phyloP scores from a whole-genome alignment of 2,888 invertebrate species.

The Diarsia rubi region DNA sequence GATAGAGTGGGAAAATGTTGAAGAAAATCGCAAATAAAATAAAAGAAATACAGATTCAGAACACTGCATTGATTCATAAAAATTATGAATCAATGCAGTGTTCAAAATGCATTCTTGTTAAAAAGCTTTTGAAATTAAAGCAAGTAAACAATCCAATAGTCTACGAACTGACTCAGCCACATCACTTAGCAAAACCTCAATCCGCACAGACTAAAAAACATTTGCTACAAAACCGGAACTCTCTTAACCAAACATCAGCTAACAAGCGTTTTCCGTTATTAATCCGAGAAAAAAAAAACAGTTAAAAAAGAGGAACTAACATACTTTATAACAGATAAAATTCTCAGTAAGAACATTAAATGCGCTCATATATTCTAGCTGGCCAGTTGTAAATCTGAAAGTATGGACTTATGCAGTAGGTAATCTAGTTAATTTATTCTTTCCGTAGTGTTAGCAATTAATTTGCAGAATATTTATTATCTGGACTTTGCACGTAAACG shows the following conservation, averaged over 20 bases:
- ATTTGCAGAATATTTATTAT: slow-evolving; percentile 53
- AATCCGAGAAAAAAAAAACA: slow-evolving; percentile 32
- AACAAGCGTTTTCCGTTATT: slow-evolving; percentile 26
- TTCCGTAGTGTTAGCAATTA: slow-evolving; percentile 51
- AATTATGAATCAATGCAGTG: too few species aligned
- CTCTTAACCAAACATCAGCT: slow-evolving; percentile 26
- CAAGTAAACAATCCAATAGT: background rate
- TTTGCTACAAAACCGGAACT: slow-evolving; percentile 14
- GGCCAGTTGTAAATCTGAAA: slow-evolving; percentile 44
- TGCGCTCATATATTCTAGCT: slow-evolving; percentile 33
- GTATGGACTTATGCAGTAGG: slow-evolving; percentile 52
- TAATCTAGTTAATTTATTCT: slow-evolving; percentile 56
- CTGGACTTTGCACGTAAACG: slow-evolving; percentile 42
- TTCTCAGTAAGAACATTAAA: slow-evolving; percentile 33
- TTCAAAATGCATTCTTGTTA: too few species aligned
- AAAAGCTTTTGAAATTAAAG: background rate
- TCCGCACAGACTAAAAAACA: background rate
- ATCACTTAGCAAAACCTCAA: slow-evolving; percentile 20
- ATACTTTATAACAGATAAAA: slow-evolving; percentile 35
- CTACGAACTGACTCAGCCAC: slow-evolving; percentile 1
- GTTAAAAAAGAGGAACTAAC: slow-evolving; percentile 8
- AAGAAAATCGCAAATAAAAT: background rate
- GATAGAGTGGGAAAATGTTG: background rate
- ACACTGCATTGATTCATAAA: background rate
- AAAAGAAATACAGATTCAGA: background rate